These are phyloP conservation scores for Panurus biarmicus DNA, from an alignment of 2,113 vertebrate species.

Conservation along the genomic window DNA sequence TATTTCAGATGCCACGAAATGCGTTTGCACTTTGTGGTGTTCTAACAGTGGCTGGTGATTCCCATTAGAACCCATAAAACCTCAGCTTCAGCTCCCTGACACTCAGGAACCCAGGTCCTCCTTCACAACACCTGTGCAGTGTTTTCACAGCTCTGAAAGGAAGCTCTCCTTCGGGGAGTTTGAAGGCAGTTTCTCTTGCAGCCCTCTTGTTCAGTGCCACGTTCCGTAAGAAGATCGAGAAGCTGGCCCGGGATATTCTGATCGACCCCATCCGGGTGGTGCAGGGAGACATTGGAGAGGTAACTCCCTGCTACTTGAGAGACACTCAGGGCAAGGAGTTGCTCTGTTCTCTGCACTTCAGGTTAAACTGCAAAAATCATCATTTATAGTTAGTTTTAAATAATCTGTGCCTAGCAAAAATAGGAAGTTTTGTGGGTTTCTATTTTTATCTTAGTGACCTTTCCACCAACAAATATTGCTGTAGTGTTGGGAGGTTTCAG, in stretches of 20 bases:
- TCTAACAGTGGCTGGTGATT: not conserved
- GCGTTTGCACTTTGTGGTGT: not conserved
- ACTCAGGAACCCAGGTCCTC: not conserved
- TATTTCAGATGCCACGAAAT: not conserved
- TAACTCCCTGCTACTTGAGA: conserved; percentile 13
- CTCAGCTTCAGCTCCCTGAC: not conserved
- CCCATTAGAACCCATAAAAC: not conserved
- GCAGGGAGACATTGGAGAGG: conserved; percentile 98
- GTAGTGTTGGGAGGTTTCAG: not conserved
- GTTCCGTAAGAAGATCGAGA: conserved; percentile 97
- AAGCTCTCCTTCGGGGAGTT: not conserved
- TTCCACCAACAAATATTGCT: not conserved
- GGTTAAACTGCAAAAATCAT: not conserved
- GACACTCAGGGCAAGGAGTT: not conserved
- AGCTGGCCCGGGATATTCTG: conserved; percentile 91
- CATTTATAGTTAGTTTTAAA: not conserved
- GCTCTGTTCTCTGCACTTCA: not conserved
- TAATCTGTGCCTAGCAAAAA: not conserved
- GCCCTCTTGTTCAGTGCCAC: conserved; percentile 97
- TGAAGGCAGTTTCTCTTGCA: conserved; percentile 55
- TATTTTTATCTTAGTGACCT: not conserved
- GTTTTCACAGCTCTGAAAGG: not conserved
- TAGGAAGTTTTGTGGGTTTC: not conserved
- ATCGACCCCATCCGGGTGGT: conserved; percentile 95
- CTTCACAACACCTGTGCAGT: not conserved